Conservation (phyloP, 2,797 vertebrate genomes). For the Enteromius argenteus region DNA sequence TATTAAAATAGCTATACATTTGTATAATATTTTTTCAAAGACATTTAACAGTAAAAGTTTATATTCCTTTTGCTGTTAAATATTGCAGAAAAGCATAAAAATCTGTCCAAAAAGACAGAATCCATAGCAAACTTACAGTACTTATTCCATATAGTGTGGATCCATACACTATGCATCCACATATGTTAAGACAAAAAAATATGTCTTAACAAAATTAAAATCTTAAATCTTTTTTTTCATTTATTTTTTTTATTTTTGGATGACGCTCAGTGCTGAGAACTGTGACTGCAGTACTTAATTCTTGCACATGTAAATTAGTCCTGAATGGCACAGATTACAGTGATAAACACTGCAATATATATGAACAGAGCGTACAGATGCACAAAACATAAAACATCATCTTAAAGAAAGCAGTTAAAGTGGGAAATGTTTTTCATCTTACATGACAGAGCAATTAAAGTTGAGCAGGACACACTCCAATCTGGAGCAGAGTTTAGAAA, state of each 20-base stretch:
- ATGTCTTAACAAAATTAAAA: not conserved
- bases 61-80: not conserved
- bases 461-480: constrained; percentile 80
- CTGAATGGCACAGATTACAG: constrained; percentile 35
- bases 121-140: not conserved
- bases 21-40: too few relatives aligned
- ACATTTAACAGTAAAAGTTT: too few relatives aligned
- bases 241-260: not conserved
- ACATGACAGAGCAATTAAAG: constrained; percentile 87
- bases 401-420: constrained; percentile 53
- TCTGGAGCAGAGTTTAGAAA: constrained; percentile 85
- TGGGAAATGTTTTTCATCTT: constrained; percentile 74
- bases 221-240: not conserved
- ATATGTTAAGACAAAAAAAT: not conserved
- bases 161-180: not conserved
- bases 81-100: not conserved
- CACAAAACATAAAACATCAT: constrained; percentile 59
- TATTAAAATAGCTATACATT: too few relatives aligned
- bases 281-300: constrained; percentile 33
- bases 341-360: constrained; percentile 38
- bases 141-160: not conserved
- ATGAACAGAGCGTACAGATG: constrained; percentile 44
- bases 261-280: not conserved
- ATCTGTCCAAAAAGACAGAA: not conserved
- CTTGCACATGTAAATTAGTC: constrained; percentile 42